Base-by-base conservation (phyloP, 2,888 invertebrate genomes). In the Elgonia sp. region DNA sequence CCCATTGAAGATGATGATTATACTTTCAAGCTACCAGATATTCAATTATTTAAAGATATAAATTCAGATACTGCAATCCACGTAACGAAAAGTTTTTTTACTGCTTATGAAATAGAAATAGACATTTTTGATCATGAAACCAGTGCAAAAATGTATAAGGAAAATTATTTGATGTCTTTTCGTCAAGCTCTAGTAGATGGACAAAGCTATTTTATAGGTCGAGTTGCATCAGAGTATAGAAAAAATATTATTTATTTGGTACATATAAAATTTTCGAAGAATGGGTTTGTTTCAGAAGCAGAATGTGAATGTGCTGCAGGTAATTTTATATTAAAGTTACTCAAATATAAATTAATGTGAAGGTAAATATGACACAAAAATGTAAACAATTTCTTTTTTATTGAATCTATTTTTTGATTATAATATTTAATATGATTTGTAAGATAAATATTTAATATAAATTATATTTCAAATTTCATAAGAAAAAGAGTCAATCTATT, bases 291-390 rank as follows among this genome's bases (percentile, higher is more conserved):
- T 39, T 65, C 40, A 39, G 65, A 65, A 65, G 40, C 40, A 12
- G 65, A 65, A 65, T 89, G 89, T 70, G 86, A 89, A 67, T 88
- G 70, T 86, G 79, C 83, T 55, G 89, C 76, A 55, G 87, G 83
- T 65, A 39, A 39, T 39, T 65, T 18, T 65, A 29, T 37, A 39
- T n/a, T n/a, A n/a, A n/a, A n/a, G n/a, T n/a, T n/a, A n/a, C n/a
- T n/a, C n/a, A n/a, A n/a, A n/a, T n/a, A n/a, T n/a, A n/a, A n/a
- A n/a, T n/a, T n/a, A n/a, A n/a, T n/a, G n/a, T n/a, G n/a, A n/a
- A n/a, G n/a, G n/a, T n/a, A n/a, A n/a, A n/a, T n/a, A n/a, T n/a
- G n/a, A n/a, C n/a, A n/a, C n/a, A n/a, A n/a, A n/a, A n/a, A n/a
- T n/a, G n/a, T n/a, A n/a, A n/a, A n/a, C n/a, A n/a, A n/a, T n/a